Evolutionary conservation across 2,797 vertebrate species (phyloP), one percentile per base, ranked within the genome.

Genomic region (Lemur catta): DNA sequence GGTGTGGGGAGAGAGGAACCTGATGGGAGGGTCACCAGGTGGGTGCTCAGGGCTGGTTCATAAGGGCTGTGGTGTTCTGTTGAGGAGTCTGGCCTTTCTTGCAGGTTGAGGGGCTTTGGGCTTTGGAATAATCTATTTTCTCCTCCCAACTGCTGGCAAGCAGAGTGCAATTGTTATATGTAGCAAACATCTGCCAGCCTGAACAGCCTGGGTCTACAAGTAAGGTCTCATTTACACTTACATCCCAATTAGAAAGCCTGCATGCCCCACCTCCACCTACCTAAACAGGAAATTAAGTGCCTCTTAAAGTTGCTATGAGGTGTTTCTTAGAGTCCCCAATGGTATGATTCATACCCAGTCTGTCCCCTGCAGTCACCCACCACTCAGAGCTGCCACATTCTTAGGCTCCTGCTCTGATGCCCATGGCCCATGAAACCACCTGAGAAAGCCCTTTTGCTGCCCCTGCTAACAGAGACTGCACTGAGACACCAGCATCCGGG

Each of bases 321-420:
- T 14, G 30, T 75, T 17, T 30, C 26, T 35, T 30, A 11, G 67
- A 75, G 12, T 48, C 18, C 12, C 35, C 48, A 63, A 4, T n/a
- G n/a, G 9, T 20, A n/a, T 46, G 57, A 17, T 55, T 75, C 35
- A 24, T 15, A 35, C 22, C 13, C 35, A 46, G 30, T 17, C 61
- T 26, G 33, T 14, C 12, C 22, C 2, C 35, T 24, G 22, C 28
- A 1, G 2, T 57, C n/a, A 5, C 38, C 8, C 4, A 6, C 18
- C 28, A 6, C n/a, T 72, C 24, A 48, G n/a, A 38, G 28, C 30
- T 15, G 43, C 2, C 15, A 28, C 0, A 1, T 2, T 33, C 38
- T 41, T 38, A 33, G 24, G 69, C 18, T 65, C 15, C 24, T 11
- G 6, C 35, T 84, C 28, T 33, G 71, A 38, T 12, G 3, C n/a